phyloP scores from a whole-genome alignment of 1,140 invertebrate genomes.

The Anoplophora glabripennis region DNA sequence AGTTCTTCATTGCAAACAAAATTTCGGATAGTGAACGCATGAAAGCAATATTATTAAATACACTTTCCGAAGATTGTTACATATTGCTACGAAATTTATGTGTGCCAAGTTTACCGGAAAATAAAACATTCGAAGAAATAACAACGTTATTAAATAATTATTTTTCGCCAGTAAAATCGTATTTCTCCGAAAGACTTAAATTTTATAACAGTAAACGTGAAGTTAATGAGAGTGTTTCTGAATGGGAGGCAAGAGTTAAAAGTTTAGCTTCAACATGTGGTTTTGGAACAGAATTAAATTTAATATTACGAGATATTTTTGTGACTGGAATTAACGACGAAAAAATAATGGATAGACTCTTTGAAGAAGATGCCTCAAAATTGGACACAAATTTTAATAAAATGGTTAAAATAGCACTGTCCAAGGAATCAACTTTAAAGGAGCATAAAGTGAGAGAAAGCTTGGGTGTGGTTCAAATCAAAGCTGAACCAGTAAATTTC shows the following conservation, averaged over 20 bases:
- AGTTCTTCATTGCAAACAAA: constrained; percentile 2
- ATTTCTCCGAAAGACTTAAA: constrained; percentile 8
- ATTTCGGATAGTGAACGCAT: neutral
- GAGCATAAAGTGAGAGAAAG: neutral
- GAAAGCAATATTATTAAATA: constrained; percentile 3
- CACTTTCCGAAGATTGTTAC: neutral
- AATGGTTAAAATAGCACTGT: constrained; percentile 5
- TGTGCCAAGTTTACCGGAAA: constrained; percentile 1
- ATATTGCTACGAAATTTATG: constrained; percentile 3
- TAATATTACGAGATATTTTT: constrained; percentile 9
- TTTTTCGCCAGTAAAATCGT: constrained; percentile 8
- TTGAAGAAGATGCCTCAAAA: constrained; percentile 13
- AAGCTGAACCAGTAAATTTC: neutral
- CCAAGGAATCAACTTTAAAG: neutral
- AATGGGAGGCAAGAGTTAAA: constrained; percentile 8
- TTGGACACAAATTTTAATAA: neutral
- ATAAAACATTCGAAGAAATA: neutral
- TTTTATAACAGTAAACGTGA: neutral
- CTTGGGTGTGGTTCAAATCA: neutral
- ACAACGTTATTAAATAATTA: neutral
- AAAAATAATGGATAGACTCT: constrained; percentile 12
- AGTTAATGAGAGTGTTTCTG: neutral
- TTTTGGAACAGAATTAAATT: constrained; percentile 9
- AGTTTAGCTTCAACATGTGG: constrained; percentile 10
- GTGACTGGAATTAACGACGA: constrained; percentile 13